Base-by-base conservation (phyloP, 2,888 invertebrate species). In the Acrocyrtus sp. region DNA sequence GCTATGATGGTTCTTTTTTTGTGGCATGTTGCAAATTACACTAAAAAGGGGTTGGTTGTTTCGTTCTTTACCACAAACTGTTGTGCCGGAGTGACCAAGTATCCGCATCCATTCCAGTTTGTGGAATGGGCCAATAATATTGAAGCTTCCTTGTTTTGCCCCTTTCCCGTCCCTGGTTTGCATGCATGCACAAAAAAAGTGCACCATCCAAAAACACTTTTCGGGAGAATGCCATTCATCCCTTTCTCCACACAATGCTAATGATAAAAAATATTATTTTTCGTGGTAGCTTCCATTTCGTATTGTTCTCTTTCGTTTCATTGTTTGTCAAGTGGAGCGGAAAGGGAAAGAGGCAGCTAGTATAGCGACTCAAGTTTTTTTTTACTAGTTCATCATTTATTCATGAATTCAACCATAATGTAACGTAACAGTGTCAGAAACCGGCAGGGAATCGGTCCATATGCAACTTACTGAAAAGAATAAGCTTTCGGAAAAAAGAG, bases 21-120 rank as follows among this genome's bases (percentile, higher is more conserved):
- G 48, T 58, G 58, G 58, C 54, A 69, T 69, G 54, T 69, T 69
- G 68, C 68, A 61, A 69, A 69, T 69, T 68, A 39, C 53, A 48
- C 41, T 15, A 15, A n/a, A n/a, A 61, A 47, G 61, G 53, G 68
- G 54, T 26, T 60, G 60, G 53, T 17, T 45, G 15, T 17, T 10
- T 17, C 17, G 65, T 54, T 60, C 47, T 39, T 45, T 53, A 50
- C 22, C 27, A n/a, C 48, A 58, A 26, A 34, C n/a, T n/a, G n/a
- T n/a, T n/a, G n/a, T n/a, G n/a, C n/a, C 39, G 39, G 50, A 66
- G 26, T 41, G 41, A 67, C 27, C 45, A 27, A 43, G 29, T 29
- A 67, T 51, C 53, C 45, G 29, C 12, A n/a, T n/a, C n/a, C n/a
- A n/a, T n/a, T n/a, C n/a, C n/a, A n/a, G n/a, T n/a, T n/a, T n/a